Evolutionary conservation across 2,113 vertebrate species (phyloP).

Genomic region (Trochalopteron elliotii): DNA sequence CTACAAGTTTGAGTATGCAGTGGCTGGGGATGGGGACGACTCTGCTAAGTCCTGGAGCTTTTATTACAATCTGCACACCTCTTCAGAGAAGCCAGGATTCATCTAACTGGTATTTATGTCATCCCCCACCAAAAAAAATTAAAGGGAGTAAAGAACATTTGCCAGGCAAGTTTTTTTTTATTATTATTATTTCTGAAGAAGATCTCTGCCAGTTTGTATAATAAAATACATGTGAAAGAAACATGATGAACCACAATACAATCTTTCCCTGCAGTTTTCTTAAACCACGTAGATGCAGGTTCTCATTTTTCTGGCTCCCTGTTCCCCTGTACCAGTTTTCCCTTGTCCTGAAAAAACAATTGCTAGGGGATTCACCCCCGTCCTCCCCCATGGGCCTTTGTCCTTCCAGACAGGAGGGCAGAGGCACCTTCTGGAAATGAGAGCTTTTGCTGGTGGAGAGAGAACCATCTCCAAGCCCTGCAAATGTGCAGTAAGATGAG

Average conservation of each 20-base stretch:
- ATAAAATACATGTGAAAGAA: not conserved
- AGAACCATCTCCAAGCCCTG: not conserved
- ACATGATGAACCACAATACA: not conserved
- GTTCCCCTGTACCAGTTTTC: not conserved
- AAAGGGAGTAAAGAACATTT: not conserved
- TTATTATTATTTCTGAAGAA: not conserved
- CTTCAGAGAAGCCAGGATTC: not conserved
- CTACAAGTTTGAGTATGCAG: not conserved
- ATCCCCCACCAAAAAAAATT: not conserved
- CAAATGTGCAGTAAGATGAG: not conserved
- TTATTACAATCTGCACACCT: not conserved
- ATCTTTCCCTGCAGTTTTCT: not conserved
- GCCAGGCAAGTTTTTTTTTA: not conserved
- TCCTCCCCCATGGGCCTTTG: fast-evolving
- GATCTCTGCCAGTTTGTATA: not conserved
- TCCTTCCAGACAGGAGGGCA: not conserved
- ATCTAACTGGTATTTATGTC: not conserved
- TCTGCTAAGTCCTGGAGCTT: not conserved
- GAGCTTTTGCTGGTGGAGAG: not conserved
- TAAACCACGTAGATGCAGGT: not conserved
- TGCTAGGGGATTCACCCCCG: not conserved
- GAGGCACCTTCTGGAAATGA: not conserved
- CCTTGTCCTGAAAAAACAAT: not conserved
- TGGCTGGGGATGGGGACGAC: not conserved
- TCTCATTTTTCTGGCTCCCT: not conserved